Percentiles rank a stretch among this genome's conserved stretches.
Evolutionary conservation across 2,888 invertebrate species (phyloP).

Genomic region (Nemotelus pantherinus): DNA sequence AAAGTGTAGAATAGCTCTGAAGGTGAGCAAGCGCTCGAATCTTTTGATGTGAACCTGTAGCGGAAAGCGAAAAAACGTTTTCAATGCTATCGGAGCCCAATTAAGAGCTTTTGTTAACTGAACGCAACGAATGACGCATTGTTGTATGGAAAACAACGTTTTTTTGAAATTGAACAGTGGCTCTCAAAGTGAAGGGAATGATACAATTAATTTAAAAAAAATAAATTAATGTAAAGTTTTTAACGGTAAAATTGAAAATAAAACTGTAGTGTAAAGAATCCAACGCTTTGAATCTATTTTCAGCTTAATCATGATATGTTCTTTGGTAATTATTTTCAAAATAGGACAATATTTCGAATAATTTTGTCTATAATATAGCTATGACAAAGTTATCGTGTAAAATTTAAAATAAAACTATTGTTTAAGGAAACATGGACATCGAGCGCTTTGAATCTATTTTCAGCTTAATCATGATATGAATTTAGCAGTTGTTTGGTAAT

Average conservation of each 20-base stretch:
- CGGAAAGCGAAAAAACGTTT: slow-evolving; percentile 15
- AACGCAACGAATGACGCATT: slow-evolving; percentile 17
- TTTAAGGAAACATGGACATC: no score
- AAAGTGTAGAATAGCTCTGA: slow-evolving; percentile 28
- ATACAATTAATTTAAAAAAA: background rate
- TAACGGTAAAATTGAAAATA: background rate
- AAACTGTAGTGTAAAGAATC: no score
- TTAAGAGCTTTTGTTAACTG: slow-evolving; percentile 38
- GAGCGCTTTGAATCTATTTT: no score
- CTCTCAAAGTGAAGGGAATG: background rate
- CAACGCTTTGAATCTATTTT: no score
- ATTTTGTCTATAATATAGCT: no score
- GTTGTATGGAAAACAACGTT: background rate
- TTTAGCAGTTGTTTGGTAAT: no score
- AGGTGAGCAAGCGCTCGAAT: slow-evolving; percentile 9
- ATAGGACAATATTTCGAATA: no score
- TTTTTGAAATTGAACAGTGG: background rate
- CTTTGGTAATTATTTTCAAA: no score
- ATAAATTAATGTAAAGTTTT: background rate
- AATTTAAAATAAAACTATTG: no score
- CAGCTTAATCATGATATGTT: no score
- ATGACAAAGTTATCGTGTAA: no score
- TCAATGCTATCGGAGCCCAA: slow-evolving; percentile 38
- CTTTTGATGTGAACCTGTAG: slow-evolving; percentile 7
- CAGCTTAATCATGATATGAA: no score